Base-by-base conservation (phyloP, 1,140 invertebrate species). In the Aphaenogaster ashmeadi region DNA sequence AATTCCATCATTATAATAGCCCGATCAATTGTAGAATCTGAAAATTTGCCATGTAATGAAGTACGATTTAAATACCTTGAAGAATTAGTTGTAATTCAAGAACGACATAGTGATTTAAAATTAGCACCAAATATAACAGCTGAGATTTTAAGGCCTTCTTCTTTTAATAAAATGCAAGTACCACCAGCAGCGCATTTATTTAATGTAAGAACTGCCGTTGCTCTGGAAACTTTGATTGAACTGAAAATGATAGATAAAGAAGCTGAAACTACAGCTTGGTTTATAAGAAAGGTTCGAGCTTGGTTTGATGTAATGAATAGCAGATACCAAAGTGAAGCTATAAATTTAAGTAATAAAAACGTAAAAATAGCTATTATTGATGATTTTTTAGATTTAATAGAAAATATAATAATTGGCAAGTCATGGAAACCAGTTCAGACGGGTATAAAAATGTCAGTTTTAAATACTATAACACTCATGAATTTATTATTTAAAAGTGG, bases 361-460 rank as follows among this genome's bases (percentile, higher is more conserved):
- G 1, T 33, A 62, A 62, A 62, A 62, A 62, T 33, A 15, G 11
- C 11, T 33, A 62, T 36, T 62, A 62, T 62, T 62, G 58, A 62
- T 15, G 6, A 64, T 64, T 64, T 64, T 36, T 64, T 64, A 64
- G 1, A 64, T 64, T 64, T 64, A 64, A 64, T 64, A 15, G 60
- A 64, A 36, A 15, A 62, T 62, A 36, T 62, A 33, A 36, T 62
- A 15, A 62, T 62, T 62, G 58, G 58, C 11, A 36, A 36, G 11
- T 33, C 58, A 13, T 62, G 58, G 58, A 62, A 62, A 36, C 58
- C 58, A 15, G 58, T 62, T 62, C 58, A 62, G 4, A 62, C 58
- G 9, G 58, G 58, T 36, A 62, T 62, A 33, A 62, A 62, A 36
- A 62, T 62, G 6, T 62, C 58, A 62, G 58, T 36, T 62, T 62